Conservation (phyloP, 2,113 vertebrate genomes). For the Isichthys henryi region DNA sequence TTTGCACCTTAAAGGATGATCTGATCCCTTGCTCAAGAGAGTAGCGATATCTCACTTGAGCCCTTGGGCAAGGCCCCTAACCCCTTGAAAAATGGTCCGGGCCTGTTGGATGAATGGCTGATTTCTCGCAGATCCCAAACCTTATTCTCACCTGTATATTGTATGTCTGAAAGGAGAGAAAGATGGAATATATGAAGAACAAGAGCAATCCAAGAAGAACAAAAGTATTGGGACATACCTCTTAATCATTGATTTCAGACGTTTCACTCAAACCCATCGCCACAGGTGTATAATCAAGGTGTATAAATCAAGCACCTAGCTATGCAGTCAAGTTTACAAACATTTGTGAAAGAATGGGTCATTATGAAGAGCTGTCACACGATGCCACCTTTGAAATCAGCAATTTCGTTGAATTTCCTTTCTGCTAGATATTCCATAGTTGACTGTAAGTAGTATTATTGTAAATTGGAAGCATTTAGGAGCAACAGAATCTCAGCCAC, state of each 20-base stretch:
- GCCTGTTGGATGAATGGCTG: background rate
- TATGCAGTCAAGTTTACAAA: background rate
- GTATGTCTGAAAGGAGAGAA: no score
- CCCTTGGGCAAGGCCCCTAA: background rate
- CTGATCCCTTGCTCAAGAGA: background rate
- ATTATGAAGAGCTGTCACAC: background rate
- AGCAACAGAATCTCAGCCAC: no score
- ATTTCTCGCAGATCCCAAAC: no score
- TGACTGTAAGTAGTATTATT: background rate
- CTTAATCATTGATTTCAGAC: background rate
- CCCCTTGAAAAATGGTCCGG: background rate
- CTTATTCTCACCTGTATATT: no score
- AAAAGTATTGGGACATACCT: background rate
- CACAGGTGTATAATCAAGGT: background rate
- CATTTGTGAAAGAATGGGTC: background rate
- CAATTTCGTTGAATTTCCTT: background rate
- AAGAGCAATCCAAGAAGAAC: no score
- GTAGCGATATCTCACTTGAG: background rate
- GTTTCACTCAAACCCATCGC: background rate
- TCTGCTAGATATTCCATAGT: background rate
- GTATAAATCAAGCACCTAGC: background rate
- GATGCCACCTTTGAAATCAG: background rate
- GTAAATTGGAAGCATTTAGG: background rate
- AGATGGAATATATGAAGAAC: background rate
- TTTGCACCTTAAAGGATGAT: background rate